Conservation (phyloP, 2,113 vertebrate genomes). For the Halcyon malimbica region DNA sequence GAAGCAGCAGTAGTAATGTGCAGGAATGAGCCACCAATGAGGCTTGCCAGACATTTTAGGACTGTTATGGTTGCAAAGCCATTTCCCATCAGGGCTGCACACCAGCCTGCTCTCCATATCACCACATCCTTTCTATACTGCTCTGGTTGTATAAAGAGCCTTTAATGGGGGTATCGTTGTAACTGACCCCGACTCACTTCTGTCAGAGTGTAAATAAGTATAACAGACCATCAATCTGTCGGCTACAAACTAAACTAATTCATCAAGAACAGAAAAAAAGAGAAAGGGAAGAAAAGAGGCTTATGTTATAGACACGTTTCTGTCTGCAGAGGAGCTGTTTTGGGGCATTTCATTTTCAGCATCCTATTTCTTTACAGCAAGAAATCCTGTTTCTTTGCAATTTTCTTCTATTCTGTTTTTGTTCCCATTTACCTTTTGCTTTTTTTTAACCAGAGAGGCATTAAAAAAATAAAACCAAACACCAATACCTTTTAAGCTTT, state of each 20-base stretch:
- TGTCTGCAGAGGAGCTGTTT: background rate
- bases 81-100: background rate
- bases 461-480: background rate
- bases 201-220: background rate
- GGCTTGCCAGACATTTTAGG: background rate
- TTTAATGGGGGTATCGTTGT: background rate
- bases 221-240: background rate
- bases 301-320: background rate
- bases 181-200: background rate
- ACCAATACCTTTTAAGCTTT: conserved; percentile 2
- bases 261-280: background rate
- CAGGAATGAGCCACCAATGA: background rate
- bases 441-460: conserved; percentile 13
- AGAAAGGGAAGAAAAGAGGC: background rate
- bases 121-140: background rate
- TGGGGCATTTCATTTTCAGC: background rate
- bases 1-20: background rate
- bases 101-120: background rate
- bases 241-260: background rate
- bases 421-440: background rate
- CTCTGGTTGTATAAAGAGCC: background rate
- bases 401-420: background rate
- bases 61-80: background rate
- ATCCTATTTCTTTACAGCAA: background rate
- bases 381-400: background rate